phyloP scores from a whole-genome alignment of 2,888 invertebrate species.

The Melanostoma mellinum region DNA sequence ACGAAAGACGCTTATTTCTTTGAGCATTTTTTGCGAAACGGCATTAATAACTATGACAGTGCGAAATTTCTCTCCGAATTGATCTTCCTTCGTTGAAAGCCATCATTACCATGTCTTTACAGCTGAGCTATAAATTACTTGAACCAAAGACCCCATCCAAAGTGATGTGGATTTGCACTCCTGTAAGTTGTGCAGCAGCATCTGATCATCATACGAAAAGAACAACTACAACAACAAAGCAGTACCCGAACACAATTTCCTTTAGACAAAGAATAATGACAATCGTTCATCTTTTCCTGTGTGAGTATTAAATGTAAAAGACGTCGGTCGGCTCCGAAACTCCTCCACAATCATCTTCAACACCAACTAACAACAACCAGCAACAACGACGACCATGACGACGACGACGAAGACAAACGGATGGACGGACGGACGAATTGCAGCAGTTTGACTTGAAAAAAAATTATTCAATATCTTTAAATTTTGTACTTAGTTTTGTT shows the following conservation, averaged over 20 bases:
- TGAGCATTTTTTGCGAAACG: not conserved
- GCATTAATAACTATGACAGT: conserved; percentile 37
- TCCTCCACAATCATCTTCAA: conserved; percentile 62
- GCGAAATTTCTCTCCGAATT: conserved; percentile 33
- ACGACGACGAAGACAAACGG: not conserved
- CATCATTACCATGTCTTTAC: conserved; percentile 66
- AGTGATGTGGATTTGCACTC: conserved; percentile 36
- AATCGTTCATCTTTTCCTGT: conserved; percentile 69
- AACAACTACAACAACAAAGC: conserved; percentile 34
- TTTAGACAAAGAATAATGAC: conserved; percentile 72
- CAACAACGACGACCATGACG: not conserved
- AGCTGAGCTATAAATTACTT: conserved; percentile 59
- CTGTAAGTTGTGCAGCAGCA: conserved; percentile 24
- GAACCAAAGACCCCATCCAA: conserved; percentile 58
- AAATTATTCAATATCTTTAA: conserved; percentile 51
- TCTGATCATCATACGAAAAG: conserved; percentile 9
- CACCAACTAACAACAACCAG: conserved; percentile 4
- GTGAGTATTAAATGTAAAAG: conserved; percentile 25
- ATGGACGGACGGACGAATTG: not conserved
- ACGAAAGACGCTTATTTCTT: not conserved
- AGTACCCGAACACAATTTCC: conserved; percentile 44
- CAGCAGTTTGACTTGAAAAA: not conserved
- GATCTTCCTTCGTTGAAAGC: conserved; percentile 54
- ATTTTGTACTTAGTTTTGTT: conserved; percentile 32
- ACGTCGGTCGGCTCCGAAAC: conserved; percentile 1